These are phyloP conservation scores for Adrianichthys oophorus DNA, from an alignment of 2,797 vertebrate species.

Conservation along the genomic window DNA sequence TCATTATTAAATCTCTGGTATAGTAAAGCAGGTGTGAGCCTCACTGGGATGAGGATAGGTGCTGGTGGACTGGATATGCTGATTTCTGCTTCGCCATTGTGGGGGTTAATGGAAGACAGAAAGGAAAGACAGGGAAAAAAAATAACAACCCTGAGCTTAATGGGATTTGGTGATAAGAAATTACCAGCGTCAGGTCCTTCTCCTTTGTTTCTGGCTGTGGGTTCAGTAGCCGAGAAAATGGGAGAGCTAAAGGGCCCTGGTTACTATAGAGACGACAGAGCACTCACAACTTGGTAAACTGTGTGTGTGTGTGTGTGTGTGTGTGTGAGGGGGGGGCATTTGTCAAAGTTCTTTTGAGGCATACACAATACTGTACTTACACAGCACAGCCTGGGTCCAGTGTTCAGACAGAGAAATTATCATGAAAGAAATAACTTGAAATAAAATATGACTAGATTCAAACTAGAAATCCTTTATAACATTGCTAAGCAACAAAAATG, in stretches of 20 bases:
- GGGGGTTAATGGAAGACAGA: conserved; percentile 66
- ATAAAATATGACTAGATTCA: conserved; percentile 3
- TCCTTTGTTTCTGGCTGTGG: conserved; percentile 92
- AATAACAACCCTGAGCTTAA: conserved; percentile 75
- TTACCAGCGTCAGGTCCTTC: conserved; percentile 82
- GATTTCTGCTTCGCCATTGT: conserved; percentile 81
- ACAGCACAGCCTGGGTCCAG: conserved; percentile 1
- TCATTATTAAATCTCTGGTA: too few relatives aligned
- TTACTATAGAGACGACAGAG: conserved; percentile 95
- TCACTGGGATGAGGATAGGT: conserved; percentile 38
- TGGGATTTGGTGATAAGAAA: conserved; percentile 85
- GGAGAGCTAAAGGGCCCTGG: conserved; percentile 80
- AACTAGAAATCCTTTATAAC: not conserved
- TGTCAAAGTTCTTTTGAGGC: conserved; percentile 87
- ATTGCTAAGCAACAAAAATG: too few relatives aligned
- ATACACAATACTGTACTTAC: conserved; percentile 8
- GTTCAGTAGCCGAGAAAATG: conserved; percentile 91
- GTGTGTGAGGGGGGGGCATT: conserved; percentile 86
- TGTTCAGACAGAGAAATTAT: not conserved
- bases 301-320: too few relatives aligned
- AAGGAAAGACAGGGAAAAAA: conserved; percentile 7
- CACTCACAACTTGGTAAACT: conserved; percentile 89
- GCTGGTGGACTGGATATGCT: conserved; percentile 51
- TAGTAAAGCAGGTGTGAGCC: conserved; percentile 35
- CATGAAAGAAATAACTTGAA: not conserved